These are phyloP conservation scores for Gobio occitaniae DNA, from an alignment of 2,797 vertebrate genomes.

Conservation along the genomic window DNA sequence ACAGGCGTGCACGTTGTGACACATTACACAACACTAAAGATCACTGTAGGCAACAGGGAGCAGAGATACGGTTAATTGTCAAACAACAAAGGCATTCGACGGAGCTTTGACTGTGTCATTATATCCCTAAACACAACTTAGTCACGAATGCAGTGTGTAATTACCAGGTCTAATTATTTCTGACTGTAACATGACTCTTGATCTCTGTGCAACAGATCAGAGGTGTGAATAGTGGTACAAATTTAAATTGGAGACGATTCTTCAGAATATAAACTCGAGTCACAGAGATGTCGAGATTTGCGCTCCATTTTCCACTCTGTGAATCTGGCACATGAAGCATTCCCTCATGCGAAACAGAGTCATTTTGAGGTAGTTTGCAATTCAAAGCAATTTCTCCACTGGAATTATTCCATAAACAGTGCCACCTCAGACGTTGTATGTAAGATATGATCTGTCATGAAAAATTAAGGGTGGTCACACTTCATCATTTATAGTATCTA, in stretches of 20 bases:
- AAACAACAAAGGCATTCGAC: slow-evolving; percentile 66
- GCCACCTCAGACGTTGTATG: slow-evolving; percentile 64
- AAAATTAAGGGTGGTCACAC: not conserved
- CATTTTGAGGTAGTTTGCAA: slow-evolving; percentile 59
- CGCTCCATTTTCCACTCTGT: slow-evolving; percentile 44
- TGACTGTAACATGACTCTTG: slow-evolving; percentile 57
- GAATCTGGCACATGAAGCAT: slow-evolving; percentile 63
- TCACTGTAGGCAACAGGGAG: slow-evolving; percentile 57
- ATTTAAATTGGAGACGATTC: slow-evolving; percentile 54
- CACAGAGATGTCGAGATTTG: slow-evolving; percentile 40
- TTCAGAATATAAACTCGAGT: slow-evolving; percentile 46
- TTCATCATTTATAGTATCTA: slow-evolving; percentile 64
- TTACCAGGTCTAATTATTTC: slow-evolving; percentile 67
- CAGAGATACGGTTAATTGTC: slow-evolving; percentile 61
- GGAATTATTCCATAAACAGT: slow-evolving; percentile 61
- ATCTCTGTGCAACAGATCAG: slow-evolving; percentile 43
- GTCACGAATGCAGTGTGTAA: slow-evolving; percentile 64
- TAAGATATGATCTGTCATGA: slow-evolving; percentile 56
- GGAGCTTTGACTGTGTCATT: slow-evolving; percentile 63
- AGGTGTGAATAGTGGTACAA: slow-evolving; percentile 47
- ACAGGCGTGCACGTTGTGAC: slow-evolving; percentile 63
- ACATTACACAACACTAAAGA: slow-evolving; percentile 63
- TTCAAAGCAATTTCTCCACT: slow-evolving; percentile 62
- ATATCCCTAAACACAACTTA: slow-evolving; percentile 65
- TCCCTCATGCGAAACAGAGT: slow-evolving; percentile 62